A percentile compares a stretch with the other conserved stretches of the same genome.
Evolutionary conservation across 2,797 vertebrate species (phyloP).

Genomic region (Gymnothorax reevesii): DNA sequence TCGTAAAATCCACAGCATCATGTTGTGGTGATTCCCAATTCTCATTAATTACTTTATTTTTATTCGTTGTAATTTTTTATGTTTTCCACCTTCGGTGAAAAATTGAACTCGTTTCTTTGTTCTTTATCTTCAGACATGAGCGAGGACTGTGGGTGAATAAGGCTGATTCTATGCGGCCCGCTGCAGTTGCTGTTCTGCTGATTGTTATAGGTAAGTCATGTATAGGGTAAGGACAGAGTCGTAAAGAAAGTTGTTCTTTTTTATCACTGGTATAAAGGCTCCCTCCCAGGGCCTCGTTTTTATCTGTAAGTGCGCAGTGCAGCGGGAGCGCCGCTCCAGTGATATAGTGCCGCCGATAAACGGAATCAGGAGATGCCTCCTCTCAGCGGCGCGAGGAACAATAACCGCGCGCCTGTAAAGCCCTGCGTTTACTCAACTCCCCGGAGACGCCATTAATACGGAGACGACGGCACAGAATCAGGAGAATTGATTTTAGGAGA

Average conservation of each 20-base stretch:
- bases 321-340: background rate
- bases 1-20: background rate
- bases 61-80: no score
- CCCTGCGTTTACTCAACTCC: background rate
- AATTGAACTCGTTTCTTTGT: background rate
- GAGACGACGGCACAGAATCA: slow-evolving; percentile 1
- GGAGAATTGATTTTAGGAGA: slow-evolving; percentile 14
- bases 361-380: background rate
- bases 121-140: no score
- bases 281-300: background rate
- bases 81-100: no score
- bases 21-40: no score
- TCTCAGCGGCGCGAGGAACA: background rate
- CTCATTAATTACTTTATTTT: no score
- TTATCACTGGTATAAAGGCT: background rate
- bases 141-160: background rate
- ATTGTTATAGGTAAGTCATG: background rate
- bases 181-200: background rate
- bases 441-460: slow-evolving; percentile 8
- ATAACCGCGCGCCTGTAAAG: slow-evolving; percentile 7
- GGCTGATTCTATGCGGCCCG: background rate
- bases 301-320: background rate
- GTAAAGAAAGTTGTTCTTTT: slow-evolving; percentile 1
- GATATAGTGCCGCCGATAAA: slow-evolving; percentile 17
- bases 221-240: slow-evolving; percentile 9